Percentiles rank a stretch among this genome's conserved stretches.
Evolutionary conservation across 2,888 invertebrate genomes (phyloP).

Genomic region (Drosophila eohydei): DNA sequence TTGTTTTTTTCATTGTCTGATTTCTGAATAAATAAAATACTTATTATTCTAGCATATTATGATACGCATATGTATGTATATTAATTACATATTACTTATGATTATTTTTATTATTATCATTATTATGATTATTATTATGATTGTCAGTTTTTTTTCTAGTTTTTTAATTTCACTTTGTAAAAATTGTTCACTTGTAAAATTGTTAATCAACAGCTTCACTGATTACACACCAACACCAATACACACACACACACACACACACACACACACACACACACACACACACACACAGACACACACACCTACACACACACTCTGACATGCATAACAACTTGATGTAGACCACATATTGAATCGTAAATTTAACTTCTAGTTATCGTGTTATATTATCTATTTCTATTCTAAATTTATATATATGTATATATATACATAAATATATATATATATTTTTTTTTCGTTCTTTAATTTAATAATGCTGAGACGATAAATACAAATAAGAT

Average conservation of each 20-base stretch:
- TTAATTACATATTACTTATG: conserved; percentile 33
- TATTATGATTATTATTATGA: conserved; percentile 34
- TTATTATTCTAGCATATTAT: conserved; percentile 21
- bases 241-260: neutral
- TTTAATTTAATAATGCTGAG: conserved; percentile 69
- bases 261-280: neutral
- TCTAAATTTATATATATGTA: neutral
- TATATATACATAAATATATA: neutral
- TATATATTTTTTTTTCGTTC: conserved; percentile 43
- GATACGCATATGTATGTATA: conserved; percentile 25
- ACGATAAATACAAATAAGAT: conserved; percentile 71
- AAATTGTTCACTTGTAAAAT: conserved; percentile 73
- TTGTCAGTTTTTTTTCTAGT: conserved; percentile 49
- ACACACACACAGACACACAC: neutral
- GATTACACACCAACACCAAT: neutral
- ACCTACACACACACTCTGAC: conserved; percentile 19
- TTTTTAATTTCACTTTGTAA: conserved; percentile 60
- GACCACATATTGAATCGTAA: conserved; percentile 51
- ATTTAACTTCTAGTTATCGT: conserved; percentile 51
- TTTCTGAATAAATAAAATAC: conserved; percentile 35
- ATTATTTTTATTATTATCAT: conserved; percentile 41
- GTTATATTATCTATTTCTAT: conserved; percentile 44
- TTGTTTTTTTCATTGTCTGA: conserved; percentile 61
- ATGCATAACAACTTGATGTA: conserved; percentile 38
- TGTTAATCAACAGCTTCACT: conserved; percentile 61